phyloP scores from a whole-genome alignment of 2,797 vertebrate species.

The Vespertilio murinus region DNA sequence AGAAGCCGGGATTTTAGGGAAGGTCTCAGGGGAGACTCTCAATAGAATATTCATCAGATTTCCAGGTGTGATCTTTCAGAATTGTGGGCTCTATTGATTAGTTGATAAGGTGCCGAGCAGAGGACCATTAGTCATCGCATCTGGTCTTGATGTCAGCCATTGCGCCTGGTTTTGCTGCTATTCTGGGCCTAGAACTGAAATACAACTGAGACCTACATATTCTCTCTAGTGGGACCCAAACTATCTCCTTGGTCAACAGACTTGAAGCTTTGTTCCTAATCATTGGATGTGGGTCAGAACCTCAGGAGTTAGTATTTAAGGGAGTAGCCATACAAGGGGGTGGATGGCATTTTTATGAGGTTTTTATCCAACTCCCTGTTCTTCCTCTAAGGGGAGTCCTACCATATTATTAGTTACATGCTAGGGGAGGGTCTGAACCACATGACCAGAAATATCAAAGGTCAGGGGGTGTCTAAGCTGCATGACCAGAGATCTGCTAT shows the following conservation, averaged over 20 bases:
- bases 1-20: neutral
- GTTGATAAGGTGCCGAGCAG: neutral
- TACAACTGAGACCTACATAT: neutral
- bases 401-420: neutral
- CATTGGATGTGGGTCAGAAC: neutral
- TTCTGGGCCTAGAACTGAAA: neutral
- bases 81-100: neutral
- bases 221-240: neutral
- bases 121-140: neutral
- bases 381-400: neutral
- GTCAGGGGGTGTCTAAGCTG: neutral
- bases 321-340: neutral
- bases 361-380: neutral
- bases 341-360: neutral
- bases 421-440: neutral
- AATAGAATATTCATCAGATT: neutral
- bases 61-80: neutral
- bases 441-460: neutral
- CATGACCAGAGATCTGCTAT: neutral
- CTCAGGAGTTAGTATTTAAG: neutral
- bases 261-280: neutral
- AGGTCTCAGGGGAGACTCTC: neutral
- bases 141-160: neutral
- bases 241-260: neutral
- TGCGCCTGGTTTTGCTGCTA: neutral